These are phyloP conservation scores for Oostethus manadensis DNA, from an alignment of 2,113 vertebrate genomes.

Conservation along the genomic window DNA sequence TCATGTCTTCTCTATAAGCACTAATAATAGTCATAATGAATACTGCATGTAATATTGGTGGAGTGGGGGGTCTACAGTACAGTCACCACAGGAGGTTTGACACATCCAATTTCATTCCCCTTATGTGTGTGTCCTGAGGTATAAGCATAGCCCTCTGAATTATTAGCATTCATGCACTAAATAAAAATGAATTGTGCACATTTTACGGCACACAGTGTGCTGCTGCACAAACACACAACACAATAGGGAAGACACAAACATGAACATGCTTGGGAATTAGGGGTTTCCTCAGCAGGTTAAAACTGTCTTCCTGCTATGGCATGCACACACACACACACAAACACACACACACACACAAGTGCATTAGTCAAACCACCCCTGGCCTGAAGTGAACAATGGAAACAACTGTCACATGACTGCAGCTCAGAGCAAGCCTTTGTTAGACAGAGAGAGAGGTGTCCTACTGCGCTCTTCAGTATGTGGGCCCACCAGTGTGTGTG, in stretches of 20 bases:
- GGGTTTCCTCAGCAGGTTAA: constrained; percentile 45
- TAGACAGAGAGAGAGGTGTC: constrained; percentile 54
- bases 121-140: neutral
- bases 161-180: constrained; percentile 2
- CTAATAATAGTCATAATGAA: constrained; percentile 1
- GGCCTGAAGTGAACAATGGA: constrained; percentile 61
- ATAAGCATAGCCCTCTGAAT: neutral
- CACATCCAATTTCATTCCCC: neutral
- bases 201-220: neutral
- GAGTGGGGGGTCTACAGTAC: neutral
- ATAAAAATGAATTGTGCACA: neutral
- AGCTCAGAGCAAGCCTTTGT: constrained; percentile 62
- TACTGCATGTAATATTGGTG: constrained; percentile 5
- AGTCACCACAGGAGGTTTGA: neutral
- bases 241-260: constrained; percentile 34
- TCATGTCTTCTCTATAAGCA: neutral
- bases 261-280: constrained; percentile 40
- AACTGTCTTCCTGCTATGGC: constrained; percentile 54
- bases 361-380: constrained; percentile 64
- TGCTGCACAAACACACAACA: constrained; percentile 16
- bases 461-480: constrained; percentile 48
- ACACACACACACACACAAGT: constrained; percentile 26
- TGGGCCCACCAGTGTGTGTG: constrained; percentile 37
- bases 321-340: constrained; percentile 18
- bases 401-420: constrained; percentile 68